These are phyloP conservation scores for Onthophagus sagittarius DNA, from an alignment of 2,888 invertebrate species.

Conservation along the genomic window DNA sequence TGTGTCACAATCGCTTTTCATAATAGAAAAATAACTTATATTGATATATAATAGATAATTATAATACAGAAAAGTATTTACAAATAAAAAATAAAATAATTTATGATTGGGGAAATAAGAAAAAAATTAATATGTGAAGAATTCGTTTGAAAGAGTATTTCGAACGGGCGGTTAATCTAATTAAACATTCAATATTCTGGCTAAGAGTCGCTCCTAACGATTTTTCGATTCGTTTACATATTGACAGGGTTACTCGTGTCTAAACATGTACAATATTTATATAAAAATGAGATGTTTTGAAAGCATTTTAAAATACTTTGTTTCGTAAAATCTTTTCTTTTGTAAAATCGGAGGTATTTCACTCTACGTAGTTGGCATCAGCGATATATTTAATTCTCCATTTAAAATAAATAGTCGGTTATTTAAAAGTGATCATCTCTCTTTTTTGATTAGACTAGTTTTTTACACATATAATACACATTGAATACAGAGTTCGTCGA, in stretches of 20 bases:
- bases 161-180: background rate
- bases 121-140: background rate
- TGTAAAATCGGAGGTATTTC: constrained; percentile 11
- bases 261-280: constrained; percentile 31
- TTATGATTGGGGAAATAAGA: constrained; percentile 31
- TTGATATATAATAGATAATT: constrained; percentile 47
- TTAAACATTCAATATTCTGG: constrained; percentile 3
- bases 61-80: constrained; percentile 50
- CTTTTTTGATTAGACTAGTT: constrained; percentile 35
- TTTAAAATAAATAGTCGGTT: constrained; percentile 8
- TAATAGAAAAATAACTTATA: constrained; percentile 51
- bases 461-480: constrained; percentile 39
- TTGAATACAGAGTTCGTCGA: constrained; percentile 17
- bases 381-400: constrained; percentile 24
- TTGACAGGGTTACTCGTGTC: constrained; percentile 41
- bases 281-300: constrained; percentile 10
- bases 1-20: constrained; percentile 19
- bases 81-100: constrained; percentile 39
- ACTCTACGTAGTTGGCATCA: constrained; percentile 35
- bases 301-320: constrained; percentile 8
- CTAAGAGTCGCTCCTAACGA: constrained; percentile 34
- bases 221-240: constrained; percentile 34
- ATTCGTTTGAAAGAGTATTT: background rate
- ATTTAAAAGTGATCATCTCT: constrained; percentile 30
- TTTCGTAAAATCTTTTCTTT: background rate